phyloP scores from a whole-genome alignment of 2,797 vertebrate species.

The Pristis pectinata region DNA sequence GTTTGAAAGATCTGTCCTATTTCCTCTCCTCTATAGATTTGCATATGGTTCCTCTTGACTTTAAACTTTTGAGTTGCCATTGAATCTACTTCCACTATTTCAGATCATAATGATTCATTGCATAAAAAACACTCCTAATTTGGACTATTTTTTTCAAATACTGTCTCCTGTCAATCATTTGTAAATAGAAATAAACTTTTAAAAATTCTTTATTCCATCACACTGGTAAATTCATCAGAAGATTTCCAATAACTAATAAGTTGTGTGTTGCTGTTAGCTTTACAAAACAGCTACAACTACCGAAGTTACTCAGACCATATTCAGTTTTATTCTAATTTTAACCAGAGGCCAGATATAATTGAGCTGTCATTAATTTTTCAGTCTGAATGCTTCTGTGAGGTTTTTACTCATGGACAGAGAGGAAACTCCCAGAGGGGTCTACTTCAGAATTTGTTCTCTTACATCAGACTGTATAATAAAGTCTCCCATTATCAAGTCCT shows the following conservation, averaged over 20 bases:
- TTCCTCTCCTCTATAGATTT: too few relatives aligned
- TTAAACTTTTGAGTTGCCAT: too few relatives aligned
- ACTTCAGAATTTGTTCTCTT: neutral
- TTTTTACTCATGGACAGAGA: neutral
- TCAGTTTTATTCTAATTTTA: neutral
- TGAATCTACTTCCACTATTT: too few relatives aligned
- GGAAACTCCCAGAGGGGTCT: neutral
- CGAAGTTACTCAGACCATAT: neutral
- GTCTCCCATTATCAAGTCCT: neutral
- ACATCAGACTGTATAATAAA: neutral
- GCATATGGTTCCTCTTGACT: too few relatives aligned
- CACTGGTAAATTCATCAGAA: too few relatives aligned
- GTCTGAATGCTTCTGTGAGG: neutral
- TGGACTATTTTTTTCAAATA: too few relatives aligned
- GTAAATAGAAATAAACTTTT: too few relatives aligned
- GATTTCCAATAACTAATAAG: neutral
- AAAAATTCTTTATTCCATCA: too few relatives aligned
- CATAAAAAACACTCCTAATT: too few relatives aligned
- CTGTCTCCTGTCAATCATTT: too few relatives aligned
- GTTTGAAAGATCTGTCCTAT: neutral
- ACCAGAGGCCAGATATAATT: neutral
- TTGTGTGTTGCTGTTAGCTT: neutral
- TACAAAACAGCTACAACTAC: neutral
- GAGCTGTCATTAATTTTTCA: neutral
- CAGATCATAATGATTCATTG: too few relatives aligned